phyloP scores from a whole-genome alignment of 2,797 vertebrate species.

The Oceanodroma leucorhoa region DNA sequence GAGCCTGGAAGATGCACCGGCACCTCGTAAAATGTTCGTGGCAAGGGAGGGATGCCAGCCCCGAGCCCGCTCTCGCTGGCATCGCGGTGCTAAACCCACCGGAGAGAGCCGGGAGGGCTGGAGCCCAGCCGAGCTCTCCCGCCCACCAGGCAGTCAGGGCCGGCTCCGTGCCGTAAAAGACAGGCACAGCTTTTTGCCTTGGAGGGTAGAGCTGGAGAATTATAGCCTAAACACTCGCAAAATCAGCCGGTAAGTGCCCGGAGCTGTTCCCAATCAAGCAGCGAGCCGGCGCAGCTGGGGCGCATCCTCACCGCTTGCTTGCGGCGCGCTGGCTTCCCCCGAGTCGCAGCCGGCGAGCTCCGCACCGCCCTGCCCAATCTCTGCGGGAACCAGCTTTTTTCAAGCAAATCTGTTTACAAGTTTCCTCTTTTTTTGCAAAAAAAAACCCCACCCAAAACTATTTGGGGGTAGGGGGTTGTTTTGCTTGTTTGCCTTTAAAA shows the following conservation, averaged over 20 bases:
- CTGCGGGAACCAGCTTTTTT: background rate
- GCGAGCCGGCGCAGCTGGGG: background rate
- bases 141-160: fast-evolving
- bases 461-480: background rate
- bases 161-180: background rate
- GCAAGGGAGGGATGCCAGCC: background rate
- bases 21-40: fast-evolving
- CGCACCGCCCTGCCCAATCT: fast-evolving
- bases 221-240: fast-evolving
- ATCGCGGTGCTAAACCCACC: fast-evolving
- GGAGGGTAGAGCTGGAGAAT: background rate
- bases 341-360: background rate
- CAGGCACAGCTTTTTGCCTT: background rate
- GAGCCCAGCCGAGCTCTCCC: background rate
- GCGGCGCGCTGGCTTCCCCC: background rate
- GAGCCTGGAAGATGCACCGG: background rate
- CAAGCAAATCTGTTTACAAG: background rate
- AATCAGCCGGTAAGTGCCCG: fast-evolving
- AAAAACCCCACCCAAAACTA: fast-evolving
- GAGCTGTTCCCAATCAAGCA: background rate
- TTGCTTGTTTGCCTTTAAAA: background rate
- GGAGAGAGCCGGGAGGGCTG: background rate
- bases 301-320: background rate
- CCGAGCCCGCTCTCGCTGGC: fast-evolving
- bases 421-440: background rate